Evolutionary conservation across 1,140 invertebrate species (phyloP).

Genomic region (Fopius arisanus): DNA sequence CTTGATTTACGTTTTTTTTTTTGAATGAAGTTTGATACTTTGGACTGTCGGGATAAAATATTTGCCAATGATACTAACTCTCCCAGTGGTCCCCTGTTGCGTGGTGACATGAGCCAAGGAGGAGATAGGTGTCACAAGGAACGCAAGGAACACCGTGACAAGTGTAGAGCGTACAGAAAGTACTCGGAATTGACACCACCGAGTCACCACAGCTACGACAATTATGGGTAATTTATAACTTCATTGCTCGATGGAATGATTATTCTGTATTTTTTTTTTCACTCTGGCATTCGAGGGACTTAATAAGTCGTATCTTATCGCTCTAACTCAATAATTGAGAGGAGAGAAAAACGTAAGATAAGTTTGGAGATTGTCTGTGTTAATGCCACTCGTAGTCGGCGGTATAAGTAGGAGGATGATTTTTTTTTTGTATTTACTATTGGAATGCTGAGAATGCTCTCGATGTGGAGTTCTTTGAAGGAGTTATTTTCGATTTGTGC

Average conservation of each 20-base stretch:
- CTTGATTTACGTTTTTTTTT: constrained; percentile 17
- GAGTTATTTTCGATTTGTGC: neutral
- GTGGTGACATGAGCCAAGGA: constrained; percentile 41
- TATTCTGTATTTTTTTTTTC: too few species aligned
- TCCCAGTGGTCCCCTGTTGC: constrained; percentile 49
- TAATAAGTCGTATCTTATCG: neutral
- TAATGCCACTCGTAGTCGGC: neutral
- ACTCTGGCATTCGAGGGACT: neutral
- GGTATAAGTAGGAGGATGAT: neutral
- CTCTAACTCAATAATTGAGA: neutral
- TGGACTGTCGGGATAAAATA: constrained; percentile 45
- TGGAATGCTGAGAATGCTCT: constrained; percentile 6
- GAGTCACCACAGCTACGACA: constrained; percentile 49
- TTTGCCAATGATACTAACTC: constrained; percentile 48
- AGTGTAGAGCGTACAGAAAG: constrained; percentile 53
- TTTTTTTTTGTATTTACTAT: neutral
- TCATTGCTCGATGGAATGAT: neutral
- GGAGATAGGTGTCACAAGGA: constrained; percentile 50
- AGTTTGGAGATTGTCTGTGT: neutral
- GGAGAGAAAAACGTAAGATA: neutral
- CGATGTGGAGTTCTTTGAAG: neutral
- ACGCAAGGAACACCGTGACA: constrained; percentile 51
- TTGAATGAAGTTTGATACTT: constrained; percentile 39
- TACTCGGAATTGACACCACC: constrained; percentile 55
- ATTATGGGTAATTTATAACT: constrained; percentile 47